These are phyloP conservation scores for Pinctada fucata DNA, from an alignment of 2,888 invertebrate genomes.

Conservation along the genomic window DNA sequence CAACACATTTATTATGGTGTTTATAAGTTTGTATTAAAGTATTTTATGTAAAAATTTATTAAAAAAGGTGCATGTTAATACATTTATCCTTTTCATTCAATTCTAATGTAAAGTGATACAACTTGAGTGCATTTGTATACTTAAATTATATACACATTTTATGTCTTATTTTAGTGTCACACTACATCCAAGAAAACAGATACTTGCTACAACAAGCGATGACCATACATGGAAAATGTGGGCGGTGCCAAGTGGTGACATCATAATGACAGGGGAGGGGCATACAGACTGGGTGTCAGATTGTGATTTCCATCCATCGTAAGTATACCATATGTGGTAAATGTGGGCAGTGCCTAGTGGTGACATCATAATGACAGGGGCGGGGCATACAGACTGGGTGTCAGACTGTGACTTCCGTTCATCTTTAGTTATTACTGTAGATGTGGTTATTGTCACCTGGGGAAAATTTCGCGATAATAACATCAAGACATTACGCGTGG, in stretches of 20 bases:
- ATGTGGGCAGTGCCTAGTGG: constrained; percentile 76
- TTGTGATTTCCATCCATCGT: constrained; percentile 77
- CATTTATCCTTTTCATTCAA: background rate
- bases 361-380: constrained; percentile 76
- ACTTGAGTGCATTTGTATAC: background rate
- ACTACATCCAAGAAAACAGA: constrained; percentile 75
- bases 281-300: constrained; percentile 77
- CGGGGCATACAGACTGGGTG: constrained; percentile 77
- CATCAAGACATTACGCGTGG: too few relatives aligned
- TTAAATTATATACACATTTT: background rate
- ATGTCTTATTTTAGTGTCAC: constrained; percentile 63
- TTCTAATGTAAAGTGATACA: background rate
- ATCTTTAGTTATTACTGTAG: constrained; percentile 32
- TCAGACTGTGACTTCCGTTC: constrained; percentile 77
- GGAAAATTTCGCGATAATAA: too few relatives aligned
- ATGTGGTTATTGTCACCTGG: too few relatives aligned
- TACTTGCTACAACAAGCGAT: constrained; percentile 76
- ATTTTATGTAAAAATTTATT: too few relatives aligned
- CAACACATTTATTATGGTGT: too few relatives aligned
- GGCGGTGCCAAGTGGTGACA: constrained; percentile 75
- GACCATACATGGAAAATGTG: constrained; percentile 77
- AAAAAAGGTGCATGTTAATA: background rate
- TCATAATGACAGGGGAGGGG: constrained; percentile 77
- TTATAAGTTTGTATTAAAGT: too few relatives aligned
- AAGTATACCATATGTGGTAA: constrained; percentile 75